Conservation (phyloP, 2,888 invertebrate genomes). For the Palloptera scutellata region DNA sequence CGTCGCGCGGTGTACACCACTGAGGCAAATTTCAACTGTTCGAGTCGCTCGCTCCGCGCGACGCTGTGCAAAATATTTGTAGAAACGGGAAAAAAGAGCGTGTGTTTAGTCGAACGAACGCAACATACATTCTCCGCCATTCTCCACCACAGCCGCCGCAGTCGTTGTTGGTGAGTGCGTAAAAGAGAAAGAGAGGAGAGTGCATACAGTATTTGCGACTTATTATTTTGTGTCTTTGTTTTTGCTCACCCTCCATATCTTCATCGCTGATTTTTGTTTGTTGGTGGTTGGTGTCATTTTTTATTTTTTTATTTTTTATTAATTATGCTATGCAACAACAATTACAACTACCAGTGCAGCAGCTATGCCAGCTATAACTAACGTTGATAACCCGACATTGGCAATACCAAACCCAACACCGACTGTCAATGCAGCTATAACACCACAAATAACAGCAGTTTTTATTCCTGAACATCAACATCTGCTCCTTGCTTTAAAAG, state of each 20-base stretch:
- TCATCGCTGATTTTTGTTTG: background rate
- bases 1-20: constrained; percentile 54
- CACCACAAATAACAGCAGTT: no score
- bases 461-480: no score
- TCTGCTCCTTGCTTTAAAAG: no score
- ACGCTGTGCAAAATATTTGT: constrained; percentile 18
- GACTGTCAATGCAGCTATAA: no score
- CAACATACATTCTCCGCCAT: no score
- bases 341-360: background rate
- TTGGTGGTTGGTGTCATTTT: background rate
- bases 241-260: background rate
- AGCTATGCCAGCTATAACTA: background rate
- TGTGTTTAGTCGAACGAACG: background rate
- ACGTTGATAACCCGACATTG: no score
- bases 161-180: constrained; percentile 10
- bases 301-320: constrained; percentile 19
- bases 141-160: constrained; percentile 2
- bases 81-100: background rate
- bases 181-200: no score
- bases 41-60: constrained; percentile 29
- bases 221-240: constrained; percentile 1
- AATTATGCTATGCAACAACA: background rate
- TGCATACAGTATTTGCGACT: no score
- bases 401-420: no score
- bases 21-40: constrained; percentile 52